Evolutionary conservation across 2,888 invertebrate genomes (phyloP).

Genomic region (Lepidochrysops patricia): DNA sequence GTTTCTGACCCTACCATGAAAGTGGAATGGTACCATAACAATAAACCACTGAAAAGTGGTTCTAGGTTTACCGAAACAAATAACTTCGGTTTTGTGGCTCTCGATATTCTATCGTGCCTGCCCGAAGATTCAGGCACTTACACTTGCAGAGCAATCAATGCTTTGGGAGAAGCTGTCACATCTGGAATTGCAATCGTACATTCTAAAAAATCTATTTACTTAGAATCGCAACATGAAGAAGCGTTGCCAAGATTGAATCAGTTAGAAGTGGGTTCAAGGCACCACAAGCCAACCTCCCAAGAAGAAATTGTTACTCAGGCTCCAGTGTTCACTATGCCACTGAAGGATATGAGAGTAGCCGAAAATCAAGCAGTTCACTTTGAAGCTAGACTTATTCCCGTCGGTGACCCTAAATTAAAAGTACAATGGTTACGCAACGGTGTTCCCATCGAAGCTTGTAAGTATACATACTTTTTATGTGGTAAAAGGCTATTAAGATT

Average conservation of each 20-base stretch:
- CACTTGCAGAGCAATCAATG: constrained; percentile 93
- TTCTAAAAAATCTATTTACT: constrained; percentile 88
- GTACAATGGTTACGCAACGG: constrained; percentile 96
- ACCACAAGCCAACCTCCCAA: constrained; percentile 81
- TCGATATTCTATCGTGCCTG: constrained; percentile 95
- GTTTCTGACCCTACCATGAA: constrained; percentile 95
- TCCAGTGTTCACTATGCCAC: constrained; percentile 93
- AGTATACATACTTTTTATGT: constrained; percentile 40
- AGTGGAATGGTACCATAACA: constrained; percentile 97
- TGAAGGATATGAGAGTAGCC: constrained; percentile 87
- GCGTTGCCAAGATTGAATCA: constrained; percentile 86
- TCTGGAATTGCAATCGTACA: constrained; percentile 90
- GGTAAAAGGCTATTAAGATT: background rate
- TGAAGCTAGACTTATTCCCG: constrained; percentile 94
- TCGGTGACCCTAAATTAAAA: constrained; percentile 92
- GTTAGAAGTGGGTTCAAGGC: constrained; percentile 85
- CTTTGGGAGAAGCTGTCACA: constrained; percentile 93
- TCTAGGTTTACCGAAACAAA: constrained; percentile 96
- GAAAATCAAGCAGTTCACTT: constrained; percentile 96
- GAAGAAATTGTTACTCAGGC: constrained; percentile 90
- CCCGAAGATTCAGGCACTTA: constrained; percentile 98
- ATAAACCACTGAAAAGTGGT: constrained; percentile 90
- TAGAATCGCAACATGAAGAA: constrained; percentile 91
- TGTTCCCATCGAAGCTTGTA: constrained; percentile 90
- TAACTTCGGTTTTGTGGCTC: constrained; percentile 97